These are phyloP conservation scores for Linyphia triangularis DNA, from an alignment of 2,888 invertebrate genomes.

Conservation along the genomic window DNA sequence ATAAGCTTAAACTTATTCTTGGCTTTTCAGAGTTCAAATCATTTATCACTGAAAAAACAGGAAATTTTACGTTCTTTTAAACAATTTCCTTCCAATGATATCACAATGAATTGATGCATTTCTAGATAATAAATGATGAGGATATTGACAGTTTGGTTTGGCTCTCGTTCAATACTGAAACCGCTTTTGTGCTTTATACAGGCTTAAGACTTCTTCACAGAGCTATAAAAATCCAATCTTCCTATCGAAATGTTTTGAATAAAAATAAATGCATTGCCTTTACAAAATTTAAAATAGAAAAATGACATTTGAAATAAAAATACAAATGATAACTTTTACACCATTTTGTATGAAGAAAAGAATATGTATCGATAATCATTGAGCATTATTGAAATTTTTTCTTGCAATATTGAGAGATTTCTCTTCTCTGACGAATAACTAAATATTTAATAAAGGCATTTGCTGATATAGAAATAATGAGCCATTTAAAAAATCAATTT, in stretches of 20 bases:
- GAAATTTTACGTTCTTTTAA: constrained; percentile 8
- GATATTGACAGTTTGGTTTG: constrained; percentile 37
- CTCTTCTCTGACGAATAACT: no score
- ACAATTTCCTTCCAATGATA: constrained; percentile 14
- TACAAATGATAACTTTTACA: no score
- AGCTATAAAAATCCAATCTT: not conserved
- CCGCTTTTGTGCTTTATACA: not conserved
- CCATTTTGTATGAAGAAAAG: no score
- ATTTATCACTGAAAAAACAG: constrained; percentile 9
- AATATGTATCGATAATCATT: no score
- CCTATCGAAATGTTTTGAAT: not conserved
- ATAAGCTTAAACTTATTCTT: not conserved
- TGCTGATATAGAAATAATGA: no score
- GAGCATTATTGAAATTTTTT: no score
- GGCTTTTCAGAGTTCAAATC: not conserved
- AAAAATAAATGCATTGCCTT: not conserved
- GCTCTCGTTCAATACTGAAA: constrained; percentile 21
- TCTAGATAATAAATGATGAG: constrained; percentile 31
- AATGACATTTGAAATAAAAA: no score
- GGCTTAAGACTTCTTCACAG: not conserved
- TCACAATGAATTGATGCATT: constrained; percentile 28
- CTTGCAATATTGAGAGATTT: no score
- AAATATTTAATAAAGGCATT: no score
- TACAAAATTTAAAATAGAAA: not conserved
- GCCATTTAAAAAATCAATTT: no score